Evolutionary conservation across 2,113 vertebrate species (phyloP), one percentile per base, ranked within the genome.

Genomic region (Colossoma macropomum): DNA sequence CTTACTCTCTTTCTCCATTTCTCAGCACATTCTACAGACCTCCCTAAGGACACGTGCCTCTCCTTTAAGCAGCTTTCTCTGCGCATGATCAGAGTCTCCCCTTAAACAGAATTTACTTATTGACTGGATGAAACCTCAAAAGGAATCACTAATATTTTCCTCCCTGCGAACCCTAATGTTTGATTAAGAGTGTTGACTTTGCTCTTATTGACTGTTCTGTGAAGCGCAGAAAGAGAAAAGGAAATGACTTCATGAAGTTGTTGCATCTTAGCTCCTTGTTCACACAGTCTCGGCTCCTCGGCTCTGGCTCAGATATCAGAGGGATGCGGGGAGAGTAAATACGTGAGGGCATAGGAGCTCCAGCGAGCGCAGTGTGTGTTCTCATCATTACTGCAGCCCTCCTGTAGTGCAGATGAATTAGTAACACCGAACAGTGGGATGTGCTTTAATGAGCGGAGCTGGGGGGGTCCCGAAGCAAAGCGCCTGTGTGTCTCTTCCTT

Each of bases 361-460:
- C 30, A 54, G 60, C 6, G 45, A 54, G 32, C 62, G 88, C 83
- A 27, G 34, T 50, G 80, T 81, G 81, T 59, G 78, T 77, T 66
- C 50, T 70, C 71, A 86, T 92, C 87, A 91, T 93, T 92, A 92
- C 66, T 56, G 45, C 70, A 69, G 65, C n/a, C 89, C 91, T 90
- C 91, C 92, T 91, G 86, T 89, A 85, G 91, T 82, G 91, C 80
- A 87, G 91, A 92, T 91, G 83, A 93, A 93, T 94, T 90, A 93
- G 93, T 94, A 91, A 93, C 88, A 76, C 81, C 59, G 83, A 75
- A 71, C 85, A 80, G 87, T 88, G 75, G 59, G 84, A 85, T 81
- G 76, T 77, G 83, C 84, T 91, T 88, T 92, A 93, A 93, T 92
- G 90, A 94, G 92, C 89, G 56, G 0, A 69, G 88, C 90, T 86